Evolutionary conservation across 2,797 vertebrate species (phyloP).

Genomic region (Argyrosomus regius): DNA sequence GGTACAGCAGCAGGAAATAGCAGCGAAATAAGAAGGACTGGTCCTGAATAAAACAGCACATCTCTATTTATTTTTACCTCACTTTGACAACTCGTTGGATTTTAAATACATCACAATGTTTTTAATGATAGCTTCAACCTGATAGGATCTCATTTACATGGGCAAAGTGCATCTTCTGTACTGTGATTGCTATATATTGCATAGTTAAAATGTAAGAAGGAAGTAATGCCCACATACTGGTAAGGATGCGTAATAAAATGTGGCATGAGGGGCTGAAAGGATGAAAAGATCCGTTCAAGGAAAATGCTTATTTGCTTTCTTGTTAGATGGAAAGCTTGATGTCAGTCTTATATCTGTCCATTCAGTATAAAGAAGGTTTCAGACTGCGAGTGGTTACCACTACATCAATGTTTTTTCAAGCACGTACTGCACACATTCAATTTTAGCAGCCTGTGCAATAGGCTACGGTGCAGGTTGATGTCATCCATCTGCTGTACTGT

Average conservation of each 20-base stretch:
- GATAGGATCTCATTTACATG: neutral
- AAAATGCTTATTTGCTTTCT: neutral
- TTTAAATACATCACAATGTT: neutral
- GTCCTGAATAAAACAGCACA: slow-evolving; percentile 23
- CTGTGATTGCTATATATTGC: slow-evolving; percentile 47
- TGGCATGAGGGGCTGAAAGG: neutral
- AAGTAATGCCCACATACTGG: neutral
- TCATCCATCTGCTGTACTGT: neutral
- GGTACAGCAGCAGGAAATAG: slow-evolving; percentile 49
- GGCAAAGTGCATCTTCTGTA: slow-evolving; percentile 8
- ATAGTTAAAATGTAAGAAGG: neutral
- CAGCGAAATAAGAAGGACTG: slow-evolving; percentile 33
- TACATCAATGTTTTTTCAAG: neutral
- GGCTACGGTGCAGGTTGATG: neutral
- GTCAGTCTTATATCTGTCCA: neutral
- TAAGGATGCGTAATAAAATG: neutral
- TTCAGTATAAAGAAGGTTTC: neutral
- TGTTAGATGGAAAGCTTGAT: neutral
- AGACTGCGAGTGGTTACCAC: neutral
- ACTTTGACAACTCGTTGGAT: slow-evolving; percentile 6
- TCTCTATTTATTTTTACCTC: slow-evolving; percentile 4
- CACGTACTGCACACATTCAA: neutral
- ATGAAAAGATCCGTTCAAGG: neutral
- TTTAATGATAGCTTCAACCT: slow-evolving; percentile 6
- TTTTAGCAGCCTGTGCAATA: neutral